Percentiles rank a stretch among this genome's conserved stretches.
These are phyloP conservation scores for Drosophila ustulata DNA, from an alignment of 2,888 invertebrate species.

Conservation along the genomic window DNA sequence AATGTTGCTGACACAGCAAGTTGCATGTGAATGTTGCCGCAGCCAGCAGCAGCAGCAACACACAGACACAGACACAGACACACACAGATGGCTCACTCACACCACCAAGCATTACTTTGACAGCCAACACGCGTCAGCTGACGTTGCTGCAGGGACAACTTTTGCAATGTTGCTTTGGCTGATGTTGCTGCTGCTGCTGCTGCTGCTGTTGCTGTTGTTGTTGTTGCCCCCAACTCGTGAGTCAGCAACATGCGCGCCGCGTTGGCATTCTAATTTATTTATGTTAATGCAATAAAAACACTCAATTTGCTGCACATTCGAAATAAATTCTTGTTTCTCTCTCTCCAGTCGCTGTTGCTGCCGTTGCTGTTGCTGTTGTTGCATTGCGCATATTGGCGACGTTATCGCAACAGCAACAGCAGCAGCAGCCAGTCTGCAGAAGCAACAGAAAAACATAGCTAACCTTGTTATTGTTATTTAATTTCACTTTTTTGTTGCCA, in stretches of 20 bases:
- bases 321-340: constrained; percentile 50
- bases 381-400: constrained; percentile 58
- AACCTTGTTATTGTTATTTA: constrained; percentile 80
- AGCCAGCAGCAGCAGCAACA: constrained; percentile 5
- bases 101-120: constrained; percentile 23
- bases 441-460: constrained; percentile 57
- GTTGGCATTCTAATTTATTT: constrained; percentile 78
- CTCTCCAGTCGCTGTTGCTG: constrained; percentile 14
- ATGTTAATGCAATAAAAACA: constrained; percentile 82
- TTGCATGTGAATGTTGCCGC: constrained; percentile 29
- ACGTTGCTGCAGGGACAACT: constrained; percentile 39
- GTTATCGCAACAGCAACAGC: constrained; percentile 53
- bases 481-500: constrained; percentile 68
- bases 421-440: constrained; percentile 26
- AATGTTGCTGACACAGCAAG: constrained; percentile 54
- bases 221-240: constrained; percentile 46
- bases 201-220: constrained; percentile 23
- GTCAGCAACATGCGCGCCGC: constrained; percentile 55
- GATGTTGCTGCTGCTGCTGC: constrained; percentile 34
- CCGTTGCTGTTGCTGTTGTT: constrained; percentile 34
- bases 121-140: constrained; percentile 56
- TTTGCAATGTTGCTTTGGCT: constrained; percentile 42
- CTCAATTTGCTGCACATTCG: constrained; percentile 74
- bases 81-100: constrained; percentile 3
- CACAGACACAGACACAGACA: neutral